Evolutionary conservation across 1,140 invertebrate genomes (phyloP), one percentile per base, ranked within the genome.

Genomic region (Plutomurus gul): DNA sequence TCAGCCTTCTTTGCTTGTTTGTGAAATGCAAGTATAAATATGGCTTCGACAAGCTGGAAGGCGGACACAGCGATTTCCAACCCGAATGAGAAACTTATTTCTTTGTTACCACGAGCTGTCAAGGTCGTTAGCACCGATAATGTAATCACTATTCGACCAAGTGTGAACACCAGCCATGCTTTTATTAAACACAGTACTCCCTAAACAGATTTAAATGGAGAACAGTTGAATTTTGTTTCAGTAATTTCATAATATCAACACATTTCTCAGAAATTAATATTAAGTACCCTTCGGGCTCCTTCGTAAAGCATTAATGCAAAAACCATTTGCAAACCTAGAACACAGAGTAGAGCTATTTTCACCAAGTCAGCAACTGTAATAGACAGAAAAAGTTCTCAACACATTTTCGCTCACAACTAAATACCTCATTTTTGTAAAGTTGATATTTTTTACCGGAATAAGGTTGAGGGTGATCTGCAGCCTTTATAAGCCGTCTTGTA

Each of bases 231-330:
- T n/a, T n/a, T n/a, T n/a, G n/a, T n/a, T n/a, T n/a, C n/a, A n/a
- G n/a, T n/a, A n/a, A n/a, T n/a, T n/a, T n/a, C n/a, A n/a, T n/a
- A n/a, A n/a, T n/a, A n/a, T n/a, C n/a, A n/a, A n/a, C n/a, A n/a
- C n/a, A n/a, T n/a, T n/a, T n/a, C n/a, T n/a, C n/a, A 33, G 1
- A 30, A 2, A 10, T 8, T n/a, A 18, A n/a, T 72, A 40, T 4
- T 72, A 11, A 25, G 39, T 73, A 73, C 71, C 40, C 71, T 22
- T 25, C 71, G n/a, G 11, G 71, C 71, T 40, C 71, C 71, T 73
- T 73, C 71, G 25, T 73, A 73, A 6, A 73, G 40, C 4, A 73
- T 22, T n/a, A 73, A 7, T 13, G 71, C 37, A 73, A 73, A 73
- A 39, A 73, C 10, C 13, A 73, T 73, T 46, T 73, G 71, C 3